Evolutionary conservation across 2,113 vertebrate genomes (phyloP), one percentile per base, ranked within the genome.

Genomic region (Neofelis nebulosa): DNA sequence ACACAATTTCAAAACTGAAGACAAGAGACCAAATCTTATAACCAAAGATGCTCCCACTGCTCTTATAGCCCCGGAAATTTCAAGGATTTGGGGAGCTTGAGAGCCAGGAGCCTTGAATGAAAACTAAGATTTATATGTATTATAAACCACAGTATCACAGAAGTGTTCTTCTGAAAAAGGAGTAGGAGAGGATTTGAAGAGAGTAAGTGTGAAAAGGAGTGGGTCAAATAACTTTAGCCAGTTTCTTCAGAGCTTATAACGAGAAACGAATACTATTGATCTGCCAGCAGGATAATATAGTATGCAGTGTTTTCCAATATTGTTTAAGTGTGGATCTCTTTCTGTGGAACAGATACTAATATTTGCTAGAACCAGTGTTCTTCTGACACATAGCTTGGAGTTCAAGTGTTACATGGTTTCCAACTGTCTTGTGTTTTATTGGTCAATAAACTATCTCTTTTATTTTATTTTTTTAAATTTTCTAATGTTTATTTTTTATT

Each of bases 271-370:
- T 13, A 38, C 23, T 1, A 12, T 16, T 50, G 5, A n/a, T 79
- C 2, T 19, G 31, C 2, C 0, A 7, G 50, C 12, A 3, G 18
- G 31, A 45, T 2, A 29, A 41, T n/a, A 2, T 0, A 12, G 7
- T 31, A 3, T 16, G 5, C 6, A 5, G 0, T 48, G 38, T 65
- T n/a, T 38, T 68, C 48, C n/a, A 31, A 3, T 52, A 7, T 50
- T 33, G 29, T 41, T 87, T 79, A 69, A 9, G 3, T 31, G 3
- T 48, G 61, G 23, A 27, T 8, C 11, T 74, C 45, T 89, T n/a
- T 93, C 63, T 95, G 84, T 96, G 76, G 21, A 52, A 80, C 4
- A 13, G 0, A 2, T 73, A 33, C 13, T 66, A 38, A 78, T 33
- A 5, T 63, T 83, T 71, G 52, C 4, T 84, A 69, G 41, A 55